phyloP scores from a whole-genome alignment of 2,888 invertebrate genomes.

The Steromphala cineraria region DNA sequence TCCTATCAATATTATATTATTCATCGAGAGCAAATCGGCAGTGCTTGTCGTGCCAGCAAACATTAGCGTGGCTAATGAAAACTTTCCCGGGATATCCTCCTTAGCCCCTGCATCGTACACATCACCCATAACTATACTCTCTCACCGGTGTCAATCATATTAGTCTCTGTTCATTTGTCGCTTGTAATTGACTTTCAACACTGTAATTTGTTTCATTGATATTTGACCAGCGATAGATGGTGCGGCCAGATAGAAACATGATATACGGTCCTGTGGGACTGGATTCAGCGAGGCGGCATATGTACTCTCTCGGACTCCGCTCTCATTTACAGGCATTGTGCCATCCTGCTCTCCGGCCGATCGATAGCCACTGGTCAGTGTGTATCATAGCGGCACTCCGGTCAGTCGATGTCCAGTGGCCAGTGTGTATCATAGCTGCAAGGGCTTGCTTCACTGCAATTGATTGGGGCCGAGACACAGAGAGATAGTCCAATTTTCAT shows the following conservation, averaged over 20 bases:
- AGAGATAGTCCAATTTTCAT: background rate
- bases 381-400: background rate
- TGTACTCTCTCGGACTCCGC: background rate
- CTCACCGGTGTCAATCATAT: no score
- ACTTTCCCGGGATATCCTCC: no score
- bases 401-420: background rate
- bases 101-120: no score
- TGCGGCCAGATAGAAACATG: slow-evolving; percentile 7
- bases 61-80: no score
- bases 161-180: background rate
- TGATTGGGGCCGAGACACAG: background rate
- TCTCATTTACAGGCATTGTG: slow-evolving; percentile 2
- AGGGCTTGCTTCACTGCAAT: background rate
- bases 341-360: background rate
- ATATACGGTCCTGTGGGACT: background rate
- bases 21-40: no score
- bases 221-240: slow-evolving; percentile 13
- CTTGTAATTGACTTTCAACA: slow-evolving; percentile 2
- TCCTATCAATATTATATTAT: no score
- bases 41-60: no score
- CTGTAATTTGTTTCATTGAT: slow-evolving; percentile 13
- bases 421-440: background rate
- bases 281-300: background rate
- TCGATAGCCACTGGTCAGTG: background rate
- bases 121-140: no score